Percentiles rank a stretch among this genome's conserved stretches.
Conservation (phyloP, 2,888 invertebrate genomes). For the Strigamia crassipes region DNA sequence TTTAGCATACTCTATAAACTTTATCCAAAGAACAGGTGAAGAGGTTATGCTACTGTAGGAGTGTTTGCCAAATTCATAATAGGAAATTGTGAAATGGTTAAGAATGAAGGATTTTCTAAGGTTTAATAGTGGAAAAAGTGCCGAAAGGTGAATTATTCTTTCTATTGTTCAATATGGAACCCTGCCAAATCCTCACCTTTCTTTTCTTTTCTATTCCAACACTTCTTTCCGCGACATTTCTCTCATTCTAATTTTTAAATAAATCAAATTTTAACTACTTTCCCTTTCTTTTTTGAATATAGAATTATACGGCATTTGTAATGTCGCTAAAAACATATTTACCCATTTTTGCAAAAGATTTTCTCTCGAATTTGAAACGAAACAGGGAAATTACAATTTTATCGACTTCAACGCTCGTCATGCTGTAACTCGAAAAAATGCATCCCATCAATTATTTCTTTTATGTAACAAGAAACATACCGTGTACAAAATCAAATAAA, state of each 20-base stretch:
- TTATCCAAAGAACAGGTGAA: neutral
- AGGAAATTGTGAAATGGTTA: slow-evolving; percentile 36
- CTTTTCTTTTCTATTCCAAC: slow-evolving; percentile 10
- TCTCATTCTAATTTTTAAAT: neutral
- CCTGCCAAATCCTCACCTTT: slow-evolving; percentile 15
- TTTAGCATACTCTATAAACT: slow-evolving; percentile 25
- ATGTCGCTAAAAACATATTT: neutral
- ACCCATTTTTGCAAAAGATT: neutral
- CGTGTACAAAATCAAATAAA: neutral
- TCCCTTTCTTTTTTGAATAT: neutral
- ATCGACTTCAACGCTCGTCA: neutral
- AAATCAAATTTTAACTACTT: slow-evolving; percentile 2
- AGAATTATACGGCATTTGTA: neutral
- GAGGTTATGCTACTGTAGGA: neutral
- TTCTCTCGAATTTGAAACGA: neutral
- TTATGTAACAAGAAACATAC: neutral
- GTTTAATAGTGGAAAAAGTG: slow-evolving; percentile 25
- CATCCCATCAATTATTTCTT: neutral
- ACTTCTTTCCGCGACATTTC: neutral
- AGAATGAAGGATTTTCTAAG: slow-evolving; percentile 35
- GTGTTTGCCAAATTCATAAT: slow-evolving; percentile 24
- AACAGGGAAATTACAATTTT: slow-evolving; percentile 22
- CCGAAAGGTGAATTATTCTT: slow-evolving; percentile 38
- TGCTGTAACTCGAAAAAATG: neutral
- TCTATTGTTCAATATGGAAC: slow-evolving; percentile 32